Percentiles rank a stretch among this genome's conserved stretches.
Conservation (phyloP, 2,797 vertebrate species). For the Decapterus maruadsi region DNA sequence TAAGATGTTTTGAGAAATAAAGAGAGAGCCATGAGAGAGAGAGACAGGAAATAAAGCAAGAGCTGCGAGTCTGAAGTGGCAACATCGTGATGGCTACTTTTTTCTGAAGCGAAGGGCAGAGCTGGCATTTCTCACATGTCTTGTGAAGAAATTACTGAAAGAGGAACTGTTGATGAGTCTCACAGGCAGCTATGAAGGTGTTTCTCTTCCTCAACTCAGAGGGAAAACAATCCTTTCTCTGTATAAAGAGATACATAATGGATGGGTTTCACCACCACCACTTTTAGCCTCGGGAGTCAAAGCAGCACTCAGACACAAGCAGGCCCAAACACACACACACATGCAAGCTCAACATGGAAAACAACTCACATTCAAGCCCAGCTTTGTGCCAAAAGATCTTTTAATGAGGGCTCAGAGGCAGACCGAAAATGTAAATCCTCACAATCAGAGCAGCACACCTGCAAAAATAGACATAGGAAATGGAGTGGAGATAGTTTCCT, state of each 20-base stretch:
- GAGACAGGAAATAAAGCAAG: slow-evolving; percentile 33
- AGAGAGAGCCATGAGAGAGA: slow-evolving; percentile 5
- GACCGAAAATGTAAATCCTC: slow-evolving; percentile 71
- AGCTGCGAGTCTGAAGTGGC: slow-evolving; percentile 19
- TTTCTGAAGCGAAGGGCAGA: slow-evolving; percentile 11
- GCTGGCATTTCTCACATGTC: background rate
- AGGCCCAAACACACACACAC: slow-evolving; percentile 67
- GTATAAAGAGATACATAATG: slow-evolving; percentile 70
- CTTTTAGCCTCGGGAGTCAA: slow-evolving; percentile 65
- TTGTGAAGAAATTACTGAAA: slow-evolving; percentile 39
- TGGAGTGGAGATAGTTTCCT: slow-evolving; percentile 82
- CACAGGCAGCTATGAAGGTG: slow-evolving; percentile 38
- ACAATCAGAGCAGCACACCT: slow-evolving; percentile 82
- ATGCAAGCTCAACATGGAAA: slow-evolving; percentile 41
- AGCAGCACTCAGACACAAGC: slow-evolving; percentile 59
- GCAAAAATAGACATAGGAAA: slow-evolving; percentile 87
- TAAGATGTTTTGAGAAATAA: slow-evolving; percentile 31
- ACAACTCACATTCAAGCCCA: slow-evolving; percentile 53
- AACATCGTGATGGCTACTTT: background rate
- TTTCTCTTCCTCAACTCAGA: slow-evolving; percentile 46
- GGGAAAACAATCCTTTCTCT: slow-evolving; percentile 65
- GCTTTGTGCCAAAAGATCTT: slow-evolving; percentile 48
- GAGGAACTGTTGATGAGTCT: slow-evolving; percentile 37
- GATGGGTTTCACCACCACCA: slow-evolving; percentile 65
- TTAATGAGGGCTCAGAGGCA: slow-evolving; percentile 55